A percentile compares a stretch with the other conserved stretches of the same genome.
These are phyloP conservation scores for Aythya baeri DNA, from an alignment of 2,113 vertebrate genomes.

Conservation along the genomic window DNA sequence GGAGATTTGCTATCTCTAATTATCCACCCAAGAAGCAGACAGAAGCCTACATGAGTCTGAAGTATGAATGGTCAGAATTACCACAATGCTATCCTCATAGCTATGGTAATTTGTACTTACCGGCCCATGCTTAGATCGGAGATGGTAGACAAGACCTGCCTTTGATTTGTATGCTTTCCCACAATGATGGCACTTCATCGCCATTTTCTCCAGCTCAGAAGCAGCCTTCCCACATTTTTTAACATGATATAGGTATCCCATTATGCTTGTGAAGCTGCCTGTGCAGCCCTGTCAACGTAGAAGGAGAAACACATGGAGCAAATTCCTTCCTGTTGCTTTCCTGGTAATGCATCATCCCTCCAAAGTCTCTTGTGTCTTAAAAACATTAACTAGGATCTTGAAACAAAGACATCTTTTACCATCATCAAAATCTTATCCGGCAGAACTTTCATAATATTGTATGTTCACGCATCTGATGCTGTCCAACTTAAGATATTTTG, in stretches of 20 bases:
- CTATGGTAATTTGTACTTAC: slow-evolving; percentile 75
- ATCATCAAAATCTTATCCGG: background rate
- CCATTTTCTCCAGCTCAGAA: slow-evolving; percentile 90
- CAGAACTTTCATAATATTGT: background rate
- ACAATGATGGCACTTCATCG: slow-evolving; percentile 91
- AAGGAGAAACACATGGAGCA: background rate
- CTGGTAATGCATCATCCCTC: background rate
- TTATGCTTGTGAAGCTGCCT: slow-evolving; percentile 93
- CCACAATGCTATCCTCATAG: rapidly evolving
- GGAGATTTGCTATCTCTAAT: background rate
- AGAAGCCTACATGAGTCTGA: rapidly evolving
- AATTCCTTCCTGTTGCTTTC: background rate
- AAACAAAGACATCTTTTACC: background rate
- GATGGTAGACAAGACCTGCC: slow-evolving; percentile 92
- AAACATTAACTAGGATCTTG: background rate
- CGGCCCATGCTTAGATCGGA: slow-evolving; percentile 90
- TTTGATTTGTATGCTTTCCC: slow-evolving; percentile 90
- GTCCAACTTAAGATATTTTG: background rate
- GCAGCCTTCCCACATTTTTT: slow-evolving; percentile 93
- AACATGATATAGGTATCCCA: slow-evolving; percentile 93
- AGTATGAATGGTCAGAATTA: background rate
- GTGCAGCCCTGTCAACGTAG: slow-evolving; percentile 84
- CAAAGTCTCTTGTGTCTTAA: background rate
- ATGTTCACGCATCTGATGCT: background rate
- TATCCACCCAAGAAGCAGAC: background rate